phyloP scores from a whole-genome alignment of 2,797 vertebrate genomes.

The Sitta carolinensis region DNA sequence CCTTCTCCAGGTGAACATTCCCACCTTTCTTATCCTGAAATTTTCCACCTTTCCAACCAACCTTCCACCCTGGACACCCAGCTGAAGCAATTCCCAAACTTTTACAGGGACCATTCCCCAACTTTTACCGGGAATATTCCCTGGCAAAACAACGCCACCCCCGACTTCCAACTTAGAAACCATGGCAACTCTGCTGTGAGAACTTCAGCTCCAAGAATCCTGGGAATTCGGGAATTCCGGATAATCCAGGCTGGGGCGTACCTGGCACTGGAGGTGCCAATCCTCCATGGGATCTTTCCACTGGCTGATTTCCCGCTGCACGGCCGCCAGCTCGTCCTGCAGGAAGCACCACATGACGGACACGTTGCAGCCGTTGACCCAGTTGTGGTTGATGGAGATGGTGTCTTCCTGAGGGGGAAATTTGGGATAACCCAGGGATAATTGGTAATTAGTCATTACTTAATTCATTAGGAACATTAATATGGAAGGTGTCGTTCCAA shows the following conservation, averaged over 20 bases:
- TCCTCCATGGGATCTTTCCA: conserved; percentile 90
- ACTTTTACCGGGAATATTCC: rapidly evolving
- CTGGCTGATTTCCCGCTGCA: conserved; percentile 87
- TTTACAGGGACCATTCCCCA: not conserved
- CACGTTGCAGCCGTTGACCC: conserved; percentile 95
- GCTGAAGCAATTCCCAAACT: not conserved
- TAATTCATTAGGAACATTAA: rapidly evolving
- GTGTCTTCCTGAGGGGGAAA: conserved; percentile 60
- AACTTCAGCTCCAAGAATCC: not conserved
- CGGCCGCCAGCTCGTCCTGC: conserved; percentile 86
- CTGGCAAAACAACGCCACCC: not conserved
- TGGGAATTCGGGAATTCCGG: rapidly evolving
- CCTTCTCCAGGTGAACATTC: not conserved
- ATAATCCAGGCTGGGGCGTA: not conserved
- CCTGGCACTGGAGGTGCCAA: conserved; percentile 96
- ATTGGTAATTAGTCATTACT: not conserved
- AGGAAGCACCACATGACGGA: conserved; percentile 94
- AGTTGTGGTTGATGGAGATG: conserved; percentile 98
- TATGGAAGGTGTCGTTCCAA: rapidly evolving
- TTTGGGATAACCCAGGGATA: rapidly evolving
- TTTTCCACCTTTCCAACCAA: not conserved
- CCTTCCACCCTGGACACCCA: not conserved
- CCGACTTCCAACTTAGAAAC: not conserved
- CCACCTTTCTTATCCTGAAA: rapidly evolving
- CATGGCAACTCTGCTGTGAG: rapidly evolving